Evolutionary conservation across 2,113 vertebrate genomes (phyloP).

Genomic region (Leucosticte australis): DNA sequence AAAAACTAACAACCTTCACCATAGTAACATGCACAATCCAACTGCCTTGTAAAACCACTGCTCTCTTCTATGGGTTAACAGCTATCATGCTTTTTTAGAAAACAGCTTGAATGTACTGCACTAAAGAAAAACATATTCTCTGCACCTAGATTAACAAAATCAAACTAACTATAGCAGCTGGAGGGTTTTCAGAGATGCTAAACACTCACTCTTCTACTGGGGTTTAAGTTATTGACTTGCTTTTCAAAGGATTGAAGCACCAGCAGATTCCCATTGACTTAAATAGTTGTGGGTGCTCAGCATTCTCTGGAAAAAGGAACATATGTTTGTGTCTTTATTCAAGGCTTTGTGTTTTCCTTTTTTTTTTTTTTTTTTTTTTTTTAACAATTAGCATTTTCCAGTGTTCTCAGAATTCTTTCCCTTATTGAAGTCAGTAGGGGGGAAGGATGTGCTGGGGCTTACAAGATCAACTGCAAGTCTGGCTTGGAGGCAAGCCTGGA

Average conservation of each 20-base stretch:
- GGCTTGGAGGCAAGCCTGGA: not conserved
- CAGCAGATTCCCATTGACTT: conserved; percentile 60
- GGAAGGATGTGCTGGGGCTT: not conserved
- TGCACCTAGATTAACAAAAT: conserved; percentile 55
- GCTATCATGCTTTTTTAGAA: conserved; percentile 21
- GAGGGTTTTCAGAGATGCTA: conserved; percentile 60
- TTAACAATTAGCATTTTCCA: conserved; percentile 41
- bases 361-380: not conserved
- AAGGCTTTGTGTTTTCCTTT: conserved; percentile 35
- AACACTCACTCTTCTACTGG: conserved; percentile 5
- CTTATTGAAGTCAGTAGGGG: not conserved
- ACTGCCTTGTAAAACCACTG: conserved; percentile 7
- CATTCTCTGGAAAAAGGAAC: conserved; percentile 21
- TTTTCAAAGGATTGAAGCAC: conserved; percentile 56
- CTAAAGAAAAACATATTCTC: conserved; percentile 23
- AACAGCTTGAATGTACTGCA: conserved; percentile 49
- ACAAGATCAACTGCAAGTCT: not conserved
- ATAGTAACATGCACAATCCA: conserved; percentile 42
- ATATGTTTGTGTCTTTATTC: conserved; percentile 24
- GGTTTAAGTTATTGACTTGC: conserved; percentile 55
- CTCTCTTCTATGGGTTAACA: conserved; percentile 37
- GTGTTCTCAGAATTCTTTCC: conserved; percentile 28
- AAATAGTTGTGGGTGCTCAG: conserved; percentile 57
- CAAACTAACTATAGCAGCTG: conserved; percentile 56
- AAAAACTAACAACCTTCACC: conserved; percentile 37